These are phyloP conservation scores for Cheilosia pagana DNA, from an alignment of 2,888 invertebrate genomes.

Conservation along the genomic window DNA sequence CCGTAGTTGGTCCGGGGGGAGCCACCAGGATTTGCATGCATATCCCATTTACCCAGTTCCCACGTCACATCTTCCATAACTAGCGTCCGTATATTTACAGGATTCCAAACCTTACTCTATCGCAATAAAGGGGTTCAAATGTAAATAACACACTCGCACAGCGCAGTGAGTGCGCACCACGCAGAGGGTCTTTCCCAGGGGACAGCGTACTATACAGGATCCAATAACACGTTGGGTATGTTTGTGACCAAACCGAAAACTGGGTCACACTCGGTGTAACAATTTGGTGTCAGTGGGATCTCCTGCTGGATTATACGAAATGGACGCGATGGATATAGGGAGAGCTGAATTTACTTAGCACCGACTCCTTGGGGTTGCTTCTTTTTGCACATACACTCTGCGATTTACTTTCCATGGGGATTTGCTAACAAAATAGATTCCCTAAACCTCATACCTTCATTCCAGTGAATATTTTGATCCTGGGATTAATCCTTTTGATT, in stretches of 20 bases:
- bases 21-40: constrained; percentile 49
- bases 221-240: constrained; percentile 43
- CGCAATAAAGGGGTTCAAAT: constrained; percentile 68
- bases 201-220: constrained; percentile 29
- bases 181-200: constrained; percentile 62
- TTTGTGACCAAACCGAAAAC: constrained; percentile 52
- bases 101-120: constrained; percentile 51
- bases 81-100: constrained; percentile 31
- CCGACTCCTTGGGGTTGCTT: constrained; percentile 44
- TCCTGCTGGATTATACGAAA: constrained; percentile 57
- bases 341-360: constrained; percentile 62
- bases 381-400: constrained; percentile 27
- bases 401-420: constrained; percentile 51
- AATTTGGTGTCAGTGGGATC: constrained; percentile 69
- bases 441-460: constrained; percentile 62
- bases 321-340: constrained; percentile 4
- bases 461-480: constrained; percentile 67
- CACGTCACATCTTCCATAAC: constrained; percentile 43
- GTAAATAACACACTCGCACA: constrained; percentile 59
- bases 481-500: constrained; percentile 58
- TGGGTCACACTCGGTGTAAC: constrained; percentile 61
- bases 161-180: constrained; percentile 61
- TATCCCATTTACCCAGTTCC: constrained; percentile 67
- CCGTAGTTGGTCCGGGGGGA: constrained; percentile 35
- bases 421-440: constrained; percentile 65